Base-by-base conservation (phyloP, 2,888 invertebrate genomes). In the Oscheius sp. region DNA sequence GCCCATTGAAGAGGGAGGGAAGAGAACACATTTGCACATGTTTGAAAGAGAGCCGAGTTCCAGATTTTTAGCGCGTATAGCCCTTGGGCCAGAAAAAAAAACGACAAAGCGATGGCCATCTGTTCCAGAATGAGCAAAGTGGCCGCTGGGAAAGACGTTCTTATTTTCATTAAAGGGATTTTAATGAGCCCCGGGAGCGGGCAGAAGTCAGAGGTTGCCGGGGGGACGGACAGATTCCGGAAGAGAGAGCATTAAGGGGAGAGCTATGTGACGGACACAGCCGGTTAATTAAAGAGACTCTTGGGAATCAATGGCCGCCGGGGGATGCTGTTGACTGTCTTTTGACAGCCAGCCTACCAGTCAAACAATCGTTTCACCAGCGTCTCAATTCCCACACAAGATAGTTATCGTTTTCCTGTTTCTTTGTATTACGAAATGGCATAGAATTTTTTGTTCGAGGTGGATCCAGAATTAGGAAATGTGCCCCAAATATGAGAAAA, bases 241-340 rank as follows among this genome's bases (percentile, higher is more conserved):
- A 66, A 49, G 66, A 49, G 45, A 21, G 29, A 27, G 21, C 43
- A 41, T 43, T 61, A 43, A 43, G 61, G 35, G 61, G 18, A 18
- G 61, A 58, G 49, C 49, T 49, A 12, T n/a, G n/a, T n/a, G 35
- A 35, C 49, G 16, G 61, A 61, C 35, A 43, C 43, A 21, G 49
- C 29, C 46, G 27, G 66, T 49, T 49, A 52, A 66, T 52, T 66
- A 49, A 66, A 66, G 66, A 66, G 35, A 27, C 66, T 64, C 64
- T 49, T 21, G 52, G 35, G 52, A 52, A 52, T 52, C 49, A 66
- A 61, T 61, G 61, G 43, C 58, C 49, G 49, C n/a, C n/a, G 13
- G 49, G 25, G 55, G 13, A 5, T 5, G 61, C n/a, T 61, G 61
- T 61, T 61, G 61, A 61, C 61, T 21, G 61, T 61, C 61, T 43